A percentile compares a stretch with the other conserved stretches of the same genome.
Evolutionary conservation across 2,113 vertebrate genomes (phyloP).

Genomic region (Coryphaenoides rupestris): DNA sequence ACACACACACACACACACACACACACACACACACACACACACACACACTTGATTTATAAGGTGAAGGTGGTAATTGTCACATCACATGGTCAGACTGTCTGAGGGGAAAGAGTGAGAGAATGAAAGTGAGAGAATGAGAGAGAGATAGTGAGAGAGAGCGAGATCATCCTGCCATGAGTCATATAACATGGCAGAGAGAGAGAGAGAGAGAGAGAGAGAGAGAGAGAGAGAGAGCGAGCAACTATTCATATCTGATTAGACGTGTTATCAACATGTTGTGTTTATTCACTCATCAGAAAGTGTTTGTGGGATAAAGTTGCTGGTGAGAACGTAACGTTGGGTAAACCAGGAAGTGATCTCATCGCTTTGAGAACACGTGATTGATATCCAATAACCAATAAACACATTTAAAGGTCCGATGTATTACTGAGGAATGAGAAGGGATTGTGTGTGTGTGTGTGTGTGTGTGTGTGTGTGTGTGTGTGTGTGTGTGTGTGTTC

Average conservation of each 20-base stretch:
- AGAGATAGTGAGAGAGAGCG: background rate
- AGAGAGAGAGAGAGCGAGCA: conserved; percentile 9
- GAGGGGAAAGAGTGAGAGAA: background rate
- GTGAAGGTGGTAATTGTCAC: background rate
- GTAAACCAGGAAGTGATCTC: too few species aligned
- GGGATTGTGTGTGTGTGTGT: conserved; percentile 1
- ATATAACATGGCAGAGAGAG: background rate
- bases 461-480: conserved; percentile 11
- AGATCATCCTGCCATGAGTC: too few species aligned
- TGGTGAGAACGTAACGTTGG: too few species aligned
- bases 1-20: conserved; percentile 10
- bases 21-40: conserved; percentile 15
- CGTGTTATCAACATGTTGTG: too few species aligned
- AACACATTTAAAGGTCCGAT: too few species aligned
- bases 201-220: conserved; percentile 12
- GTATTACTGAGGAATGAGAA: too few species aligned
- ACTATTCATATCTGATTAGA: too few species aligned
- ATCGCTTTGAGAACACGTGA: too few species aligned
- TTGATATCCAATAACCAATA: too few species aligned
- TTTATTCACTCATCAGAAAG: too few species aligned
- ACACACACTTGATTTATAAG: conserved; percentile 10
- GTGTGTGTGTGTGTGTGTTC: too few species aligned
- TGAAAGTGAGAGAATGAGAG: background rate
- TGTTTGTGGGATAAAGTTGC: too few species aligned
- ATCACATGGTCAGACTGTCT: conserved; percentile 15